Evolutionary conservation across 2,113 vertebrate species (phyloP).

Genomic region (Hucho hucho): DNA sequence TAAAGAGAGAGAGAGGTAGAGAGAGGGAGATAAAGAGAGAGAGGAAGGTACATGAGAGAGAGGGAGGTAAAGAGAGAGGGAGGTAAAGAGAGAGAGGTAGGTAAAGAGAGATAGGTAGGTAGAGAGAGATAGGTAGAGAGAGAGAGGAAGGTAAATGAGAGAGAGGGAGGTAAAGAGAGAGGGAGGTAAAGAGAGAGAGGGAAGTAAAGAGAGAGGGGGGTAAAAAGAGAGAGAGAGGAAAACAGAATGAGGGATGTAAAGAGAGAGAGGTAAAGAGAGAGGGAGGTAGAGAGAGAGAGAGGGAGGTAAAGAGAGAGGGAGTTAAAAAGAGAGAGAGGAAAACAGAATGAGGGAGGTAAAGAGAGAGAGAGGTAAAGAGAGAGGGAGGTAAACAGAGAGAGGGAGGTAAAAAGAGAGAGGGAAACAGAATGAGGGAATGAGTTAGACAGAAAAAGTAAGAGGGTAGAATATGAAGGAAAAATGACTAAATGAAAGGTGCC

Average conservation of each 20-base stretch:
- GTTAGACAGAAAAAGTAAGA: no score
- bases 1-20: conserved; percentile 10
- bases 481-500: not conserved
- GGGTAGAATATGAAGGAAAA: not conserved
- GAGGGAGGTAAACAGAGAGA: no score
- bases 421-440: no score
- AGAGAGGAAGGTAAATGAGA: not conserved
- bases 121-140: not conserved
- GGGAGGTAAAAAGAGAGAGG: no score
- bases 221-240: not conserved
- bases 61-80: not conserved
- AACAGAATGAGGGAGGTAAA: no score
- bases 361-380: no score
- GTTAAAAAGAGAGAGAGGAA: not conserved
- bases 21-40: no score
- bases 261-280: not conserved
- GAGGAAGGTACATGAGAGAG: no score
- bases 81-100: no score
- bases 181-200: not conserved
- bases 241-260: no score
- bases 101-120: no score
- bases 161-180: not conserved
- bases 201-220: not conserved
- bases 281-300: not conserved
- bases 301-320: not conserved